Evolutionary conservation across 92 coral and sea anemone species (phyloP), one percentile per base, ranked within the genome.

Genomic region (Nematostella vectensis): DNA sequence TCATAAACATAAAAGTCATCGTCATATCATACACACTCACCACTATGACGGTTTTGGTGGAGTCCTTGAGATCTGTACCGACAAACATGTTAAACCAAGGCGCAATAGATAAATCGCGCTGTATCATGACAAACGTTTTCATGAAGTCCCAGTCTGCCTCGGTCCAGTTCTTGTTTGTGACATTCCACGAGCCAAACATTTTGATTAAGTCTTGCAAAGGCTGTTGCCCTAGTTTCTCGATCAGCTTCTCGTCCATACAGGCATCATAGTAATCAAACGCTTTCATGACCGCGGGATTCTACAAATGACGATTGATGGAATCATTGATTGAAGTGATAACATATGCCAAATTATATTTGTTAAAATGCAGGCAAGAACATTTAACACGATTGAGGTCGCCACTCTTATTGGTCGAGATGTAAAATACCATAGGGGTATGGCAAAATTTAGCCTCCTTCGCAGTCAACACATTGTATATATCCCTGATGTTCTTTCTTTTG

Each of bases 11-110:
- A n/a, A n/a, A n/a, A n/a, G n/a, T n/a, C n/a, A n/a, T n/a, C n/a
- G n/a, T n/a, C n/a, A n/a, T n/a, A n/a, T n/a, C n/a, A n/a, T n/a
- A n/a, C n/a, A n/a, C n/a, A n/a, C 94, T 83, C 30, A 91, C 98
- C 80, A 77, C 86, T 26, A 91, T 81, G 26, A 85, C 77, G 59
- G 85, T 91, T 48, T 78, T 69, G 11, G 91, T 77, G n/a, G 98
- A 91, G 29, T 91, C 83, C 48, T 69, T 77, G 39, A 81, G 65
- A 50, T 91, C 98, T 42, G 95, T 65, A 10, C 72, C 56, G 16
- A 80, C 86, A 22, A 55, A 85, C 91, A 91, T 81, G 65, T 61
- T 62, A 71, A 85, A 91, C 18, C 85, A 80, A 9, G 93, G 82
- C 2, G 81, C 69, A 1, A 78, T 65, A 2, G 76, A 73, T 2